These are phyloP conservation scores for Onychostoma macrolepis DNA, from an alignment of 2,113 vertebrate genomes.

Conservation along the genomic window DNA sequence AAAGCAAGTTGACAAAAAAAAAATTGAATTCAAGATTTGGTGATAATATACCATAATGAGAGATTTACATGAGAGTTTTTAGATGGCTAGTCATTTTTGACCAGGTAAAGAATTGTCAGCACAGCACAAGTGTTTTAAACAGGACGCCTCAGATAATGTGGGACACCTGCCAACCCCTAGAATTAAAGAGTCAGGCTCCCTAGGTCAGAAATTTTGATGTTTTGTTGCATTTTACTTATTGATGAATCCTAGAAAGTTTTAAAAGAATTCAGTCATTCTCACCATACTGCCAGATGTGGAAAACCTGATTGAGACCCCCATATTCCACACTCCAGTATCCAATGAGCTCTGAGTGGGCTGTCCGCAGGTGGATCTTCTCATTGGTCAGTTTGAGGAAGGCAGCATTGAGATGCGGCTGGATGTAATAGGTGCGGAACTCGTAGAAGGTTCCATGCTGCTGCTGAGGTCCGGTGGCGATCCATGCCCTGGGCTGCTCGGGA, in stretches of 20 bases:
- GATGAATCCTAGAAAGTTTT: background rate
- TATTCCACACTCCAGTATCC: constrained; percentile 90
- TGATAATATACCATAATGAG: no score
- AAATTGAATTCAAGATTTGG: no score
- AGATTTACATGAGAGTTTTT: no score
- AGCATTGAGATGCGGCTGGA: constrained; percentile 82
- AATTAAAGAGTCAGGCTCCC: background rate
- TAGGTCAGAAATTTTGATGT: background rate
- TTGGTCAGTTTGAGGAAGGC: constrained; percentile 82
- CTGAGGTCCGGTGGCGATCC: constrained; percentile 77
- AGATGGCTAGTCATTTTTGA: no score
- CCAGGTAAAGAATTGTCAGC: no score
- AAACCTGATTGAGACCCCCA: constrained; percentile 86
- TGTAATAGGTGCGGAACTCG: constrained; percentile 87
- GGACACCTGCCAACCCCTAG: background rate
- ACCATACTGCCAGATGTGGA: constrained; percentile 94
- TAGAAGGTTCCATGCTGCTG: constrained; percentile 81
- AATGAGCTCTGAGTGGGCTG: constrained; percentile 84
- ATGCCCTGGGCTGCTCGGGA: constrained; percentile 56
- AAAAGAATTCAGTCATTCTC: constrained; percentile 49
- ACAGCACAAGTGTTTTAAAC: no score
- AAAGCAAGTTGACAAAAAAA: no score
- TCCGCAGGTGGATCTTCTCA: constrained; percentile 83
- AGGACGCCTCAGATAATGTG: background rate
- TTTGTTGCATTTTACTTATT: background rate